Evolutionary conservation across 2,797 vertebrate species (phyloP), one percentile per base, ranked within the genome.

Genomic region (Cynopterus sphinx): DNA sequence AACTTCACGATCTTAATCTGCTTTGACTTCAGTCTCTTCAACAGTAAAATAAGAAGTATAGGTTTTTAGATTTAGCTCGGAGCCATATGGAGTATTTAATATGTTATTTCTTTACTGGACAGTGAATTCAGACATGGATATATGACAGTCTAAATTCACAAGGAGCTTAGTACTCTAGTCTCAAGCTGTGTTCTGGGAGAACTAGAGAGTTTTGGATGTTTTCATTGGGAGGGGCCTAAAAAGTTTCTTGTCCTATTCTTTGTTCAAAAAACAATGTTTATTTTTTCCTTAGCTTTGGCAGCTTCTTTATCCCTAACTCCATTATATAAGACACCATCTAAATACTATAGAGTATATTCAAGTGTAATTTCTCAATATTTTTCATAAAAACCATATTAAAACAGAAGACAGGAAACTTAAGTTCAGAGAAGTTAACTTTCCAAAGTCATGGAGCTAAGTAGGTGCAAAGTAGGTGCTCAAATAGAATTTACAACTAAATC

Each of bases 401-500:
- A n/a, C 46, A 17, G 39, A 84, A 3, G 22, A 31, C 15, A 84
- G 33, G 9, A 81, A 91, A 88, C 21, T 17, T 39, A 88, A 51
- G 4, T 75, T 82, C 31, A 82, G 11, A 61, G 16, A 86, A 86
- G 31, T 81, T 77, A 92, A 74, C 36, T 81, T 39, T 71, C 12
- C 19, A 75, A 88, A 81, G 55, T 55, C 33, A 51, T 57, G 68
- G 22, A 21, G 13, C 49, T 89, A 86, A 90, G 13, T 79, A 59
- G 16, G 28, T 84, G 11, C 41, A 85, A 22, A 57, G 7, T 24
- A 88, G 9, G 71, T 21, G 16, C 24, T 73, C 53, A 88, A 88
- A 63, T 43, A 86, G 49, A 86, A 91, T 73, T 97, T 87, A 67
- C 16, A 82, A 74, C 6, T 65, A 75, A 85, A 79, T 67, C 57